phyloP scores from a whole-genome alignment of 2,888 invertebrate species.

The Leucophora obtusa region DNA sequence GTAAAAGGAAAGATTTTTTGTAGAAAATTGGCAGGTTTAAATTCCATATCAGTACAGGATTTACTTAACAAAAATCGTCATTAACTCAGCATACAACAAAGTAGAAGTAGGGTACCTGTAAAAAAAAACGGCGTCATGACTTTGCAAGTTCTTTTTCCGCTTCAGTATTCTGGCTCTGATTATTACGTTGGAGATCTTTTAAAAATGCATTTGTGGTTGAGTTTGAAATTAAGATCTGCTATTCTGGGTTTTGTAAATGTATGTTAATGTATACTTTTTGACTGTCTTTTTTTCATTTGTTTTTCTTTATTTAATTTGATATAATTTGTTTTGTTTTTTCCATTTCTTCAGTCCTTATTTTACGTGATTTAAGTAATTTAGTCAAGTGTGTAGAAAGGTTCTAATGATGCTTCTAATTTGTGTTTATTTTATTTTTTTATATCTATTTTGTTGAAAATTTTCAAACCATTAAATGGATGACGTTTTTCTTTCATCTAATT shows the following conservation, averaged over 20 bases:
- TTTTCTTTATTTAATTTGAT: constrained; percentile 51
- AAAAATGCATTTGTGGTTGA: constrained; percentile 53
- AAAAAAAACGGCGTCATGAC: constrained; percentile 58
- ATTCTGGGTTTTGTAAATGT: constrained; percentile 42
- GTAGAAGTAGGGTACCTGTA: constrained; percentile 18
- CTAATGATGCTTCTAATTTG: constrained; percentile 65
- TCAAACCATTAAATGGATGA: constrained; percentile 28
- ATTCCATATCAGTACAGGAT: no score
- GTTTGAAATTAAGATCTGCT: constrained; percentile 59
- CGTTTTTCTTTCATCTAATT: constrained; percentile 33
- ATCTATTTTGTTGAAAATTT: constrained; percentile 21
- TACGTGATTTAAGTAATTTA: constrained; percentile 65
- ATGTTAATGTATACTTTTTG: constrained; percentile 55
- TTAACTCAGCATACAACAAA: background rate
- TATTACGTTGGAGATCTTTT: background rate
- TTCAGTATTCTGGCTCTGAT: constrained; percentile 1
- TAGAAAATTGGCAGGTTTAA: no score
- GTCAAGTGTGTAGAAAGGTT: constrained; percentile 63
- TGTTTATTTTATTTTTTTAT: constrained; percentile 51
- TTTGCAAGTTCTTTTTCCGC: constrained; percentile 40
- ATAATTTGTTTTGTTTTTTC: constrained; percentile 48
- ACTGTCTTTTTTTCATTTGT: constrained; percentile 32
- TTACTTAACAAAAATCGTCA: no score
- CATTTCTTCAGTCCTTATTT: constrained; percentile 40
- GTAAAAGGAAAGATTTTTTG: no score